Conservation (phyloP, 2,888 invertebrate species). For the Zele albiditarsus region DNA sequence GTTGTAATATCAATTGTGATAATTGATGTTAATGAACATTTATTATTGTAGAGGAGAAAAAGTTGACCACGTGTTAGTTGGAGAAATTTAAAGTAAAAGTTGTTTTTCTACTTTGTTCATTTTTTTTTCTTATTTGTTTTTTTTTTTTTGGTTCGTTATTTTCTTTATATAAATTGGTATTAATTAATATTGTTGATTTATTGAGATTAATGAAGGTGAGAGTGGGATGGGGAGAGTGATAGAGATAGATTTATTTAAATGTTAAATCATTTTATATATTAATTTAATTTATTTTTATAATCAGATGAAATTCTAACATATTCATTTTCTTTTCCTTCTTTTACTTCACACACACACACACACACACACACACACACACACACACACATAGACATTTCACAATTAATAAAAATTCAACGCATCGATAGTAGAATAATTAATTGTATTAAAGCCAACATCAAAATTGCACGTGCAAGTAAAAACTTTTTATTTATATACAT, state of each 20-base stretch:
- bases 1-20: not conserved
- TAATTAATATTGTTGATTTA: constrained; percentile 23
- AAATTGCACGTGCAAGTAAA: constrained; percentile 14
- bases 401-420: too few species aligned
- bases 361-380: too few species aligned
- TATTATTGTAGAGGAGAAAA: not conserved
- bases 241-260: too few species aligned
- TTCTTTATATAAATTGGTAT: not conserved
- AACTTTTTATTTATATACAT: constrained; percentile 1
- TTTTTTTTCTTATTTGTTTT: not conserved
- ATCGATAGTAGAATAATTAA: not conserved
- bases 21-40: not conserved
- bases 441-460: not conserved
- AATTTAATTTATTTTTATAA: not conserved
- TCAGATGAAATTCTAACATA: not conserved
- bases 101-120: too few species aligned
- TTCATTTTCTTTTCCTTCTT: too few species aligned
- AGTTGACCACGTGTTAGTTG: not conserved
- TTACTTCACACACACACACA: too few species aligned
- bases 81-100: constrained; percentile 30
- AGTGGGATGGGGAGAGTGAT: not conserved
- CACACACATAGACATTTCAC: too few species aligned
- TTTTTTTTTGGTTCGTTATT: not conserved
- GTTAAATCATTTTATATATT: constrained; percentile 14
- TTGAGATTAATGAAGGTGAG: not conserved